Conservation (phyloP, 2,113 vertebrate genomes). For the Ondatra zibethicus region DNA sequence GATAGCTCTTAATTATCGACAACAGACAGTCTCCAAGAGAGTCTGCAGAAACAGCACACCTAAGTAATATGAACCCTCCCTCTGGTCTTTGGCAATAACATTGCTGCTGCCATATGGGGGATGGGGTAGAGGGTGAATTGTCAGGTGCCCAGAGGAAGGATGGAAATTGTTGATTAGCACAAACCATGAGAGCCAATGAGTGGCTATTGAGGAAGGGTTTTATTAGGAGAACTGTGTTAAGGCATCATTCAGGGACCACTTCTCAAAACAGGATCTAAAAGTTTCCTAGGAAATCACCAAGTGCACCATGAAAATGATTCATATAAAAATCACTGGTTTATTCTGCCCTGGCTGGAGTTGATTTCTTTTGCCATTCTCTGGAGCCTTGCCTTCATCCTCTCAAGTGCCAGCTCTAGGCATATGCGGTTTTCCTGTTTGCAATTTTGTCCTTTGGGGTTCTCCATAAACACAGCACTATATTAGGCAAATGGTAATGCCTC, state of each 20-base stretch:
- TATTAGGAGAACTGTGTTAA: background rate
- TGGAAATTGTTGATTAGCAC: constrained; percentile 48
- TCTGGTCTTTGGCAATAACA: constrained; percentile 45
- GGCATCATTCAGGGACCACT: background rate
- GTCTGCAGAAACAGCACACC: background rate
- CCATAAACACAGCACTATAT: background rate
- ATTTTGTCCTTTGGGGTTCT: background rate
- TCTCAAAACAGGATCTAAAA: constrained; percentile 41
- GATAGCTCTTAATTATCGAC: constrained; percentile 77
- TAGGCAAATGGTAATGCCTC: background rate
- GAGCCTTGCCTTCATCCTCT: background rate
- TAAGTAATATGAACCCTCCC: constrained; percentile 66
- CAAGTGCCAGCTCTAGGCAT: background rate
- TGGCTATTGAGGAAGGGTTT: constrained; percentile 20
- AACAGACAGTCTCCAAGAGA: constrained; percentile 64
- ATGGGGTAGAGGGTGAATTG: background rate
- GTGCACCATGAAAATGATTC: background rate
- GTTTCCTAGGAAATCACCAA: constrained; percentile 16
- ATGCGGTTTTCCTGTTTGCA: background rate
- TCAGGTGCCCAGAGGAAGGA: constrained; percentile 58
- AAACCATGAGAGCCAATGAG: constrained; percentile 50
- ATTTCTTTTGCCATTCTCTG: background rate
- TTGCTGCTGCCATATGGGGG: constrained; percentile 9
- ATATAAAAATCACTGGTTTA: background rate
- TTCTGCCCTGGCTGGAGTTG: background rate